These are phyloP conservation scores for Lamellibrachia columna DNA, from an alignment of 2,888 invertebrate species.

Conservation along the genomic window DNA sequence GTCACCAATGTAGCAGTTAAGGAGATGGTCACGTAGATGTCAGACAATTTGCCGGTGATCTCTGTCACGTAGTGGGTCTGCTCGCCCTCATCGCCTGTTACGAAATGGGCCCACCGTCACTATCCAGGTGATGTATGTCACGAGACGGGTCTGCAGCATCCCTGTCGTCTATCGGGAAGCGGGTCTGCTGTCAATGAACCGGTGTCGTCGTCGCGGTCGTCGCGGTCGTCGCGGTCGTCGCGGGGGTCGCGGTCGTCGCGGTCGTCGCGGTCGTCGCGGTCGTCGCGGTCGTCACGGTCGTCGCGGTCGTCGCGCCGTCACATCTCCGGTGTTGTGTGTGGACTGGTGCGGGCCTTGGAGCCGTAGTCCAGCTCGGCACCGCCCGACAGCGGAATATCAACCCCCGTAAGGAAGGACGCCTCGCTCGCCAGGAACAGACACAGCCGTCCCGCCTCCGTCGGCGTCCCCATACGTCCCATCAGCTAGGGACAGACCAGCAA, in stretches of 20 bases:
- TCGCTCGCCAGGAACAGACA: slow-evolving; percentile 64
- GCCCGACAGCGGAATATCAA: slow-evolving; percentile 60
- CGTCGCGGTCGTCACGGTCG: not conserved
- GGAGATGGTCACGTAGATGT: no score
- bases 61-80: not conserved
- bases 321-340: not conserved
- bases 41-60: not conserved
- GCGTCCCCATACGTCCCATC: slow-evolving; percentile 60
- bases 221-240: no score
- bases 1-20: no score
- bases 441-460: slow-evolving; percentile 58
- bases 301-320: not conserved
- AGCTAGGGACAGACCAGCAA: slow-evolving; percentile 43
- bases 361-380: slow-evolving; percentile 63
- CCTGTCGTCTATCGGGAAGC: no score
- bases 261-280: not conserved
- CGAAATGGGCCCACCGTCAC: not conserved
- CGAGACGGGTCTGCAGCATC: not conserved
- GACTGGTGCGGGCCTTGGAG: slow-evolving; percentile 30
- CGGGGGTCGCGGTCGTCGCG: no score
- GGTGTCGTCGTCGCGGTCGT: no score
- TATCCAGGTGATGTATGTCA: no score
- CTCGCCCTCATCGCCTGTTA: not conserved
- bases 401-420: slow-evolving; percentile 63
- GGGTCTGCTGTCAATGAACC: no score